Evolutionary conservation across 2,797 vertebrate species (phyloP).

Genomic region (Micrastur ruficollis): DNA sequence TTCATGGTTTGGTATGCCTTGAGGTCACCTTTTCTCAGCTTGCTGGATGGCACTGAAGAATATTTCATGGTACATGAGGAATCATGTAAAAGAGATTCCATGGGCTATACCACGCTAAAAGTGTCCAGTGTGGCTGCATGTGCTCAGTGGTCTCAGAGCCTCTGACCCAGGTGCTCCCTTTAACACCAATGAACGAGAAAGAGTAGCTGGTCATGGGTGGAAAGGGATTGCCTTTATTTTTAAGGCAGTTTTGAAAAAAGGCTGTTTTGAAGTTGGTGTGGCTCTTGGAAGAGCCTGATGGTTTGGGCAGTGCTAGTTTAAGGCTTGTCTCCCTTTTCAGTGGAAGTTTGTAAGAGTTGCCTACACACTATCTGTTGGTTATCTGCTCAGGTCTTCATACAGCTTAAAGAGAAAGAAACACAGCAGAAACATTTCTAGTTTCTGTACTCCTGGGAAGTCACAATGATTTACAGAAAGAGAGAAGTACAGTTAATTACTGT

Average conservation of each 20-base stretch:
- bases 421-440: neutral
- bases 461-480: neutral
- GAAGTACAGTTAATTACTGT: neutral
- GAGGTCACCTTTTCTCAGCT: neutral
- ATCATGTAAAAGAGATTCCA: neutral
- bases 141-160: fast-evolving
- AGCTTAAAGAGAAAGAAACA: neutral
- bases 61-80: neutral
- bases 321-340: neutral
- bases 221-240: neutral
- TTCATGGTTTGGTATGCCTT: neutral
- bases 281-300: neutral
- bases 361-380: neutral
- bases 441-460: neutral
- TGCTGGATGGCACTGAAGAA: neutral
- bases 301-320: neutral
- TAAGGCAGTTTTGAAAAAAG: neutral
- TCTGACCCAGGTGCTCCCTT: neutral
- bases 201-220: neutral
- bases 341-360: neutral
- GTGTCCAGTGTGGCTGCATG: neutral
- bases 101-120: too few relatives aligned
- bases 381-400: neutral
- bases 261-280: neutral
- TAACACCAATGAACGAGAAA: neutral